A percentile compares a stretch with the other conserved stretches of the same genome.
Conservation (phyloP, 2,797 vertebrate species). For the Spinus olivaceus region DNA sequence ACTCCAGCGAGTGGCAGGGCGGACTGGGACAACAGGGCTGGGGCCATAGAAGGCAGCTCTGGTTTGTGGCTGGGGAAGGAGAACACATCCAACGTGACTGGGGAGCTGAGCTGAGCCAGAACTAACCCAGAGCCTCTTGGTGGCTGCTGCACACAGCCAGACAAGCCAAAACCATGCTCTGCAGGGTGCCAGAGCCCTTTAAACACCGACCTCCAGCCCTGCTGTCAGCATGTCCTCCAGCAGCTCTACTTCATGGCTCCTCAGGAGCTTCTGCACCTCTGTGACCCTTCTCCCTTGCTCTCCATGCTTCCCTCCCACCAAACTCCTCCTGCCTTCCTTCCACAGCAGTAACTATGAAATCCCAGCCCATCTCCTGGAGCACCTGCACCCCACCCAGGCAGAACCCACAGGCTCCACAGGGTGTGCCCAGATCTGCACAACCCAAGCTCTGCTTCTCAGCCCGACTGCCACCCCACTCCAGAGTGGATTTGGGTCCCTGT, state of each 20-base stretch:
- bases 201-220: background rate
- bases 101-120: background rate
- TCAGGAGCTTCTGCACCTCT: background rate
- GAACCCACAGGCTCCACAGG: background rate
- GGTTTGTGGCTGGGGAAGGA: conserved; percentile 76
- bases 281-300: background rate
- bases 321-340: background rate
- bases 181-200: fast-evolving
- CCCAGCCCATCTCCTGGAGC: background rate
- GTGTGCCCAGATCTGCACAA: fast-evolving
- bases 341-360: background rate
- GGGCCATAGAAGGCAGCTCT: conserved; percentile 76
- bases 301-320: background rate
- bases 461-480: fast-evolving
- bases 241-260: background rate
- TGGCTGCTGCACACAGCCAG: background rate
- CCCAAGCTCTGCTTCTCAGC: background rate
- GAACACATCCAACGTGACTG: background rate
- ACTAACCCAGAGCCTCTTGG: background rate
- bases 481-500: fast-evolving
- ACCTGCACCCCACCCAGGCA: fast-evolving
- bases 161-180: fast-evolving
- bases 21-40: conserved; percentile 76
- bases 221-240: background rate
- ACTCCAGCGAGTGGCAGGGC: conserved; percentile 85